Base-by-base conservation (phyloP, 2,888 invertebrate species). In the Cheilosia pagana region DNA sequence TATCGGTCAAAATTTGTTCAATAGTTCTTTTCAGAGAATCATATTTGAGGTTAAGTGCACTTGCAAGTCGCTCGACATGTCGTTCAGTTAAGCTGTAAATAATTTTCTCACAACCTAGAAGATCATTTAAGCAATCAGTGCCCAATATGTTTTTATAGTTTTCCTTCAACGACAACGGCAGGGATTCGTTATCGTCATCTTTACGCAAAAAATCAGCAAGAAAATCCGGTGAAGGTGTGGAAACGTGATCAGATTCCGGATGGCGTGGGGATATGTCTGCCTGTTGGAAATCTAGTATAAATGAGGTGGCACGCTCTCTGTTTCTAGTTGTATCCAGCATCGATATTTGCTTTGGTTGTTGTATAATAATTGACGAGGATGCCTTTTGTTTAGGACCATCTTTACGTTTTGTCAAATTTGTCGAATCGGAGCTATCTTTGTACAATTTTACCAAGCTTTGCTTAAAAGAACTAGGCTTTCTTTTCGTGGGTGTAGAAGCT, bases 101-200 rank as follows among this genome's bases (percentile, higher is more conserved):
- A 1, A 62, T 31, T 67, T 72, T 75, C 21, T 76, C 75, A 67
- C 71, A 70, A n/a, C 71, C 60, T 8, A 85, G 53, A 5, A 79
- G n/a, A n/a, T 81, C 67, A 3, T 25, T 45, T 14, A 85, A 65
- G 14, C 41, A 57, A 28, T 85, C 81, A 0, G 75, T 79, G 1
- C 85, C 85, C 53, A 81, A 81, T 1, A 76, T 16, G 57, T 76
- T 76, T n/a, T 62, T 71, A n/a, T 70, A 68, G 7, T 10, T 23
- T 1, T 48, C 45, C 21, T 76, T 71, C 14, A 75, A 21, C 14
- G 83, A 79, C 14, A 23, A 8, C 1, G 83, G 43, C 7, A 85
- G 50, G 3, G 75, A 75, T 8, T 23, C 21, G 52, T 75, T 68
- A 1, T 41, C 50, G 31, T 53, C 48, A 10, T 75, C 68, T 21